These are phyloP conservation scores for Dipodomys merriami DNA, from an alignment of 2,113 vertebrate species.

Conservation along the genomic window DNA sequence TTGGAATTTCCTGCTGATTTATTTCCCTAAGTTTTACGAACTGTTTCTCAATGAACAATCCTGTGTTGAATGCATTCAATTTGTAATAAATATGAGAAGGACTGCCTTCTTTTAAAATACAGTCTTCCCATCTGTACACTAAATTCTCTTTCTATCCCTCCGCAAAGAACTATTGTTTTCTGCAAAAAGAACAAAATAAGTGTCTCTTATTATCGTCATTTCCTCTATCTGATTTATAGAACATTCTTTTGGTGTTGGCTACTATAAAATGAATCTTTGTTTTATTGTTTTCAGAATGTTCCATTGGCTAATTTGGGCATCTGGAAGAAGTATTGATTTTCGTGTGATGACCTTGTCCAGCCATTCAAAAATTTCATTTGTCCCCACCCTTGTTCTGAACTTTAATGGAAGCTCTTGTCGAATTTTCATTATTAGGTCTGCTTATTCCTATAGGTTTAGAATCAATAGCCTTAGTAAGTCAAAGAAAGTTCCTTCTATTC, in stretches of 20 bases:
- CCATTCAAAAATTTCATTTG: not conserved
- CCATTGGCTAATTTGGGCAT: not conserved
- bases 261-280: not conserved
- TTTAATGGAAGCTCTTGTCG: not conserved
- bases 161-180: not conserved
- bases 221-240: not conserved
- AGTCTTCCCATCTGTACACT: not conserved
- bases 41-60: not conserved
- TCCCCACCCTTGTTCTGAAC: not conserved
- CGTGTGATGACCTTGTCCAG: not conserved
- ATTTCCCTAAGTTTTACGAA: not conserved
- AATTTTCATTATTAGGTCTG: not conserved
- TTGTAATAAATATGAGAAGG: not conserved
- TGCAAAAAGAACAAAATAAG: not conserved
- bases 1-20: not conserved
- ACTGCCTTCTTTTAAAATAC: not conserved
- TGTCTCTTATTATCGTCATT: not conserved
- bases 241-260: not conserved
- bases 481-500: not conserved
- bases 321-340: not conserved
- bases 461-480: not conserved
- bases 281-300: slow-evolving; percentile 8
- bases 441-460: not conserved
- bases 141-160: not conserved
- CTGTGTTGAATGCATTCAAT: not conserved